Conservation (phyloP, 2,113 vertebrate species). For the Arvicanthis niloticus region DNA sequence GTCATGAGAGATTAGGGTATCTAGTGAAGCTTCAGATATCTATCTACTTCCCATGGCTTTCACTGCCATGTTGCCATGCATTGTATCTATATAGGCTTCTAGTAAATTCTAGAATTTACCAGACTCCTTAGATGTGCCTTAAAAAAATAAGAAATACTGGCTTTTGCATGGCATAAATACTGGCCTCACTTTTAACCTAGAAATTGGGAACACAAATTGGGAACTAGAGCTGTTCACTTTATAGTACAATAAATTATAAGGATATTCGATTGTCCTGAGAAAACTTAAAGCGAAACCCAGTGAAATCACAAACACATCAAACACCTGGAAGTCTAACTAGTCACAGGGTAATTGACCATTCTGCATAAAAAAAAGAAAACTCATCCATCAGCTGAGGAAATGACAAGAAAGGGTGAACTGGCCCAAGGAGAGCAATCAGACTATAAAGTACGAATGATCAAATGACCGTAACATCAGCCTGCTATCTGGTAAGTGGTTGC, state of each 20-base stretch:
- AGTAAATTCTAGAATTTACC: background rate
- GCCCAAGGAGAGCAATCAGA: background rate
- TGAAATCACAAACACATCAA: background rate
- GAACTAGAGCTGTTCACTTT: background rate
- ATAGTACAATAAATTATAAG: background rate
- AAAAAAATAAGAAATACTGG: background rate
- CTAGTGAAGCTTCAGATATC: background rate
- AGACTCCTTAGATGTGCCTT: background rate
- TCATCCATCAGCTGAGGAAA: background rate
- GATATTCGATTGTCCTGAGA: background rate
- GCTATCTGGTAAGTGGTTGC: background rate
- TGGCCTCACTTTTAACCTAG: background rate
- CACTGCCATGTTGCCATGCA: background rate
- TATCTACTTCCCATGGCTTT: background rate
- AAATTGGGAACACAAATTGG: no score
- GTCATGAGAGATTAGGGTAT: background rate
- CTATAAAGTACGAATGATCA: background rate
- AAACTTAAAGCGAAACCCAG: background rate
- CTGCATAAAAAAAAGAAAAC: background rate
- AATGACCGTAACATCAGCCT: background rate
- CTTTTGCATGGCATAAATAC: background rate
- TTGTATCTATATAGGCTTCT: background rate
- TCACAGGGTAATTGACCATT: background rate
- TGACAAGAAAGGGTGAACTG: background rate
- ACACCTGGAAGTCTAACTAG: background rate